phyloP scores from a whole-genome alignment of 2,113 vertebrate genomes.

The Bufo bufo region DNA sequence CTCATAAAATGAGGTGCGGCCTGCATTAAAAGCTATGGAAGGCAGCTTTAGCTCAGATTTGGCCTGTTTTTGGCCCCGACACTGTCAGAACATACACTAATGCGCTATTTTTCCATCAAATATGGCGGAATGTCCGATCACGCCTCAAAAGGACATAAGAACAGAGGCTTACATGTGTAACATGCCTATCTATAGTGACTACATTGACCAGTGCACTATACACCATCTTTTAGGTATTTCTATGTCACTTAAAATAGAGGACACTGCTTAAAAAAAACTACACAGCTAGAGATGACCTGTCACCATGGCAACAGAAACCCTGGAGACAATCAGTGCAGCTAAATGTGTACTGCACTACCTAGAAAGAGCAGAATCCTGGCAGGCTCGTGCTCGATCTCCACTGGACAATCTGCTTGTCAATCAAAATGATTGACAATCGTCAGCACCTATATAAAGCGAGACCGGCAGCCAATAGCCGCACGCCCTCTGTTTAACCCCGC shows the following conservation, averaged over 20 bases:
- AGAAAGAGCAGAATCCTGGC: not conserved
- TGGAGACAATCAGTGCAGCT: not conserved
- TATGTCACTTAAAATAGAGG: not conserved
- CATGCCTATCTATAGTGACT: too few species aligned
- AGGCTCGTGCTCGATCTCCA: not conserved
- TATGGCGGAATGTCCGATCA: too few species aligned
- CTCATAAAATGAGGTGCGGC: too few species aligned
- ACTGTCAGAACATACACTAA: too few species aligned
- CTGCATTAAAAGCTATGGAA: too few species aligned
- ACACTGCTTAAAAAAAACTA: not conserved
- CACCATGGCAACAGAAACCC: constrained; percentile 19
- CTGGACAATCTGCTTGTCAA: not conserved
- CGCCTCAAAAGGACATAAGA: too few species aligned
- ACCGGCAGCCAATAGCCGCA: not conserved
- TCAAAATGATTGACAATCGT: not conserved
- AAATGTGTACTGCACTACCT: not conserved
- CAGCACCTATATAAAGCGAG: not conserved
- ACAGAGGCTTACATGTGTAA: too few species aligned
- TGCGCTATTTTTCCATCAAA: too few species aligned
- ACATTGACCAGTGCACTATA: too few species aligned
- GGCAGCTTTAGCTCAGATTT: too few species aligned
- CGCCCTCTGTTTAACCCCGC: not conserved
- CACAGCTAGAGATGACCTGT: not conserved
- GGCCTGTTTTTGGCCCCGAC: too few species aligned
- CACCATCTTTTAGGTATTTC: too few species aligned